Conservation (phyloP, 2,113 vertebrate species). For the Oostethus manadensis region DNA sequence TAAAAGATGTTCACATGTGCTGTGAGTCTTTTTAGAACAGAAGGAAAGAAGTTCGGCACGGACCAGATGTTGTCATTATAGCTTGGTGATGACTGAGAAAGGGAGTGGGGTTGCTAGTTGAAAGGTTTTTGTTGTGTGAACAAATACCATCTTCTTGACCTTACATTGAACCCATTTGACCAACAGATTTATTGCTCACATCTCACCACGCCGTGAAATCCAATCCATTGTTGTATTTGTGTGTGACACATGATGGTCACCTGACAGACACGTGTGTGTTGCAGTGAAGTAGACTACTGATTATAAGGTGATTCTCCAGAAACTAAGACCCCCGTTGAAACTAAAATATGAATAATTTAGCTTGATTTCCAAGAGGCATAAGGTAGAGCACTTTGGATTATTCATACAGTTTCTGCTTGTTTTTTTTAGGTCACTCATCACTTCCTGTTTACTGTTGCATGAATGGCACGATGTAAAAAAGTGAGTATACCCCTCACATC, state of each 20-base stretch:
- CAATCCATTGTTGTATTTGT: background rate
- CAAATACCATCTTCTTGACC: slow-evolving; percentile 20
- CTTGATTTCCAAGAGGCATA: slow-evolving; percentile 36
- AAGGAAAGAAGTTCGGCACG: background rate
- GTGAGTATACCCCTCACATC: too few species aligned
- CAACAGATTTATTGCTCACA: slow-evolving; percentile 24
- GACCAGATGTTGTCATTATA: slow-evolving; percentile 40
- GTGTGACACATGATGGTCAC: slow-evolving; percentile 28
- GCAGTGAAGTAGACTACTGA: too few species aligned
- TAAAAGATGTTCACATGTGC: too few species aligned
- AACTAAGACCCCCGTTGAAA: slow-evolving; percentile 10
- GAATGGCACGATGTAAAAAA: slow-evolving; percentile 5
- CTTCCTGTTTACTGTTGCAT: slow-evolving; percentile 16
- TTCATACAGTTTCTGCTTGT: slow-evolving; percentile 41
- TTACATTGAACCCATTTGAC: slow-evolving; percentile 24
- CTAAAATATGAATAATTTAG: slow-evolving; percentile 62
- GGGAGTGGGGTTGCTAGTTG: background rate
- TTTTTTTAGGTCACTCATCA: slow-evolving; percentile 52
- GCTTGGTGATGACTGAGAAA: slow-evolving; percentile 2
- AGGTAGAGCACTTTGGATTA: slow-evolving; percentile 53
- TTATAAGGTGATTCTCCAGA: background rate
- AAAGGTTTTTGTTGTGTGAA: slow-evolving; percentile 35
- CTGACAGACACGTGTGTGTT: slow-evolving; percentile 16
- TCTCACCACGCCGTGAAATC: slow-evolving; percentile 43
- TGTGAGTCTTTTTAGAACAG: slow-evolving; percentile 12